Conservation (phyloP, 1,140 invertebrate genomes). For the Ladona fulva region DNA sequence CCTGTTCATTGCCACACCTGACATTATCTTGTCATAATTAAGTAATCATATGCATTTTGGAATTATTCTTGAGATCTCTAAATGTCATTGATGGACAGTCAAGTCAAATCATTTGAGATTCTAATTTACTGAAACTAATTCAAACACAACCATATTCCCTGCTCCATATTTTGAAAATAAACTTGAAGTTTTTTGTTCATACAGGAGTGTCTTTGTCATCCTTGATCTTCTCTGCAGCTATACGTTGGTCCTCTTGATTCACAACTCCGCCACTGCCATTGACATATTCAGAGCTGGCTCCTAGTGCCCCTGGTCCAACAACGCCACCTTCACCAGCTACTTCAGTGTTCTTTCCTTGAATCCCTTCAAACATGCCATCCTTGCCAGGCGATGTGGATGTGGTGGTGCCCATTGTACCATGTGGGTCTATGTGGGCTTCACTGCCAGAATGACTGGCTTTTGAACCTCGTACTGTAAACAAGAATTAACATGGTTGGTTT, state of each 20-base stretch:
- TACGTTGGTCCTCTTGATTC: background rate
- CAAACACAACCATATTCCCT: background rate
- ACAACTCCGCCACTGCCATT: background rate
- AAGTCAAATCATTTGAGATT: no score
- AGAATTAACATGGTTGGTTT: conserved; percentile 10
- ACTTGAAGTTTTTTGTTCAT: background rate
- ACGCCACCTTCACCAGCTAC: background rate
- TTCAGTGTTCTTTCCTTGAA: background rate
- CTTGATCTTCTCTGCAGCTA: background rate
- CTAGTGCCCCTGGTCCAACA: background rate
- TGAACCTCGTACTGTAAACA: background rate
- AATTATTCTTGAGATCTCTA: no score
- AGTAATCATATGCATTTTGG: no score
- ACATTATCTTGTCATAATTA: no score
- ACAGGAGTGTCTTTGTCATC: background rate
- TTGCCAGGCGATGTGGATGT: background rate
- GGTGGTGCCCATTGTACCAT: background rate
- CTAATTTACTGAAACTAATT: no score
- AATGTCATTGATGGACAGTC: no score
- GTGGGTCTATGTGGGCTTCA: background rate
- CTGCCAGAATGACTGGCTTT: conserved; percentile 2
- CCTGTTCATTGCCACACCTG: no score
- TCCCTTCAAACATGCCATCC: conserved; percentile 1
- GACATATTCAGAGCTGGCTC: background rate
- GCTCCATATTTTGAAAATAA: background rate